phyloP scores from a whole-genome alignment of 2,888 invertebrate species.

The Sarcophaga subvicina region DNA sequence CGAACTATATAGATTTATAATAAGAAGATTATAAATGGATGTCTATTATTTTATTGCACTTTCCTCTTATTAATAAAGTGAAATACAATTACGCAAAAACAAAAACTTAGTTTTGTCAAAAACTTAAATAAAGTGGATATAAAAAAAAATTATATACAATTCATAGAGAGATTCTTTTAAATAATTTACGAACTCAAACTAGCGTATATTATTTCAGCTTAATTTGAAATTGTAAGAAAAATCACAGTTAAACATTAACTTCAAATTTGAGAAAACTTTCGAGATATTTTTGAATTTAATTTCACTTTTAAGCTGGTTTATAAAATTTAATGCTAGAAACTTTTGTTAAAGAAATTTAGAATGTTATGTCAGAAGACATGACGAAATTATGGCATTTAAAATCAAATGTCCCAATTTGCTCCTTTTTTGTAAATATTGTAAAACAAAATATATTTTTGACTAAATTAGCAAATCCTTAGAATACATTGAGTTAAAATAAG shows the following conservation, averaged over 20 bases:
- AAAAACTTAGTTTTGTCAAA: not conserved
- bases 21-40: conserved; percentile 10
- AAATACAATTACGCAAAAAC: not conserved
- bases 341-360: not conserved
- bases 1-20: conserved; percentile 52
- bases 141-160: too few relatives aligned
- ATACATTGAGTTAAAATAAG: too few relatives aligned
- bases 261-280: not conserved
- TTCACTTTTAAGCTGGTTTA: not conserved
- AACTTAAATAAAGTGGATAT: too few relatives aligned
- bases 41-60: conserved; percentile 52
- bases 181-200: too few relatives aligned
- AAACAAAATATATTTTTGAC: too few relatives aligned
- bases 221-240: not conserved
- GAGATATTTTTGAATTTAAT: not conserved
- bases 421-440: too few relatives aligned
- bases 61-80: not conserved
- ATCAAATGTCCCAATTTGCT: too few relatives aligned
- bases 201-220: not conserved
- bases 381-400: too few relatives aligned
- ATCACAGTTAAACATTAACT: not conserved
- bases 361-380: not conserved
- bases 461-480: too few relatives aligned
- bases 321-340: too few relatives aligned
- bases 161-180: too few relatives aligned